These are phyloP conservation scores for Oxytorus armatus DNA, from an alignment of 2,888 invertebrate species.

Conservation along the genomic window DNA sequence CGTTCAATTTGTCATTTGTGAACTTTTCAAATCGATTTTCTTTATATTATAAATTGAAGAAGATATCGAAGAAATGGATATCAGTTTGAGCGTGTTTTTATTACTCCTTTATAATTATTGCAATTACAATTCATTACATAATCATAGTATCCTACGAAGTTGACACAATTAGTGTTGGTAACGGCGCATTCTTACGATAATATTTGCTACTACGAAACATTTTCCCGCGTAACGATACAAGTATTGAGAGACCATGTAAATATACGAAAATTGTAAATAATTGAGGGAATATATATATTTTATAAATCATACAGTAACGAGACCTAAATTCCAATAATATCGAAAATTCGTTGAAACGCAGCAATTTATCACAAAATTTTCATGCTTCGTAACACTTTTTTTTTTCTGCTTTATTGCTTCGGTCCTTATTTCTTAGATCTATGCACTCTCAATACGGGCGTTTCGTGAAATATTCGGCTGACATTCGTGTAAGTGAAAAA, in stretches of 20 bases:
- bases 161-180: conserved; percentile 65
- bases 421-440: conserved; percentile 24
- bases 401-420: conserved; percentile 52
- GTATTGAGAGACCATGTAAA: conserved; percentile 45
- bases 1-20: too few species aligned
- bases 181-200: conserved; percentile 61
- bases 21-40: too few species aligned
- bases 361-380: conserved; percentile 60
- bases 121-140: conserved; percentile 75
- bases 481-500: conserved; percentile 8
- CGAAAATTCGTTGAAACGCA: conserved; percentile 27
- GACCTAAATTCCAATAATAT: neutral
- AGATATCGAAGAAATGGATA: too few species aligned
- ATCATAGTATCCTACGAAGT: conserved; percentile 64
- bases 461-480: conserved; percentile 44
- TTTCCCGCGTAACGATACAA: conserved; percentile 37
- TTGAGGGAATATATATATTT: conserved; percentile 11
- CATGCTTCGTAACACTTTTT: conserved; percentile 38
- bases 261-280: conserved; percentile 37
- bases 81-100: conserved; percentile 75
- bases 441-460: conserved; percentile 22
- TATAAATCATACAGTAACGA: conserved; percentile 7
- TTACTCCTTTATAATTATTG: conserved; percentile 77
- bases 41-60: neutral
- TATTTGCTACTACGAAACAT: conserved; percentile 47